Evolutionary conservation across 2,797 vertebrate genomes (phyloP), one percentile per base, ranked within the genome.

Genomic region (Phataginus tetradactyla): DNA sequence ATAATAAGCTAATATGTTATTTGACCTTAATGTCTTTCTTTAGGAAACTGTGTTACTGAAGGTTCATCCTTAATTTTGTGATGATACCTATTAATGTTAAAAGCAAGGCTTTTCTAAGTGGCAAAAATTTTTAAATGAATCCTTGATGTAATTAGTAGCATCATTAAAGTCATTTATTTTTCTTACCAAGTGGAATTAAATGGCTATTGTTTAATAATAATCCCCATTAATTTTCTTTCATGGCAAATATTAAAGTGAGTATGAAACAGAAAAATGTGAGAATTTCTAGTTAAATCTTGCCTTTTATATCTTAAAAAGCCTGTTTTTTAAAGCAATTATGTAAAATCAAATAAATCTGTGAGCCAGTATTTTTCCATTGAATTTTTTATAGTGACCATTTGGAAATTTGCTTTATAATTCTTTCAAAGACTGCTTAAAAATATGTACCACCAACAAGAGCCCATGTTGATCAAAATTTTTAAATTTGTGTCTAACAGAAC

Each of bases 361-460:
- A 61, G 17, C 64, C 78, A 63, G 10, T 95, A 49, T 90, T 97
- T 96, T 97, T 89, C 39, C 39, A 29, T 57, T 92, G 32, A 85
- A 42, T 55, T 80, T 97, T 74, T 86, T 78, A 77, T 95, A 77
- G 37, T 66, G 64, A 59, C 4, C 14, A 55, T 74, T 94, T 94
- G 51, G 66, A 97, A 95, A 91, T 91, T 93, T 97, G 37, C 45
- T 92, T 95, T 92, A 86, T 90, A 91, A 45, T 95, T 32, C 32
- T 80, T 86, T 79, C 69, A 86, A 86, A 78, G 29, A 53, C 20
- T 61, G 11, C 61, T 66, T 12, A 29, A 77, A 96, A 90, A 90
- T 75, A 23, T 86, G 86, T 92, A 79, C 20, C 83, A 42, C 57
- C 29, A 69, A 80, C 23, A 87, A 83, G 64, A 91, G 32, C 34